These are phyloP conservation scores for Tragelaphus strepsiceros DNA, from an alignment of 2,113 vertebrate species.

Conservation along the genomic window DNA sequence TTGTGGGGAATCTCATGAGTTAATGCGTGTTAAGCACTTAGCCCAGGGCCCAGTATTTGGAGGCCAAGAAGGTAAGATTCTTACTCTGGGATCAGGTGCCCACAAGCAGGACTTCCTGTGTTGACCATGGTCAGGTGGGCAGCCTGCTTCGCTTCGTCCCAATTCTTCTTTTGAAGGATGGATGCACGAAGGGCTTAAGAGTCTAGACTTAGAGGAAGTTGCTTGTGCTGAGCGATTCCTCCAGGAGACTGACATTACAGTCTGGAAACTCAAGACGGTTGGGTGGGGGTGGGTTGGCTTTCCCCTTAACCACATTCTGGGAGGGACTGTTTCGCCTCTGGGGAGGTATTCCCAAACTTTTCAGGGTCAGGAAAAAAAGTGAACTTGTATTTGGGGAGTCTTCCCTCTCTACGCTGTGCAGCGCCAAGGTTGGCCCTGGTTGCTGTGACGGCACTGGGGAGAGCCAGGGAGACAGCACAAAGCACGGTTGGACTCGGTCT, in stretches of 20 bases:
- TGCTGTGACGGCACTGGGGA: fast-evolving
- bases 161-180: neutral
- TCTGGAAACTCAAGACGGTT: neutral
- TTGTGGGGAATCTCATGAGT: neutral
- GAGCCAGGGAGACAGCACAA: fast-evolving
- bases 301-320: neutral
- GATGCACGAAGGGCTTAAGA: neutral
- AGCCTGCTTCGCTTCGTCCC: neutral
- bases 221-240: neutral
- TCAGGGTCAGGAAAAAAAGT: neutral
- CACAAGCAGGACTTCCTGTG: neutral
- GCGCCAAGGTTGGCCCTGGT: fast-evolving
- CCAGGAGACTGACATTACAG: neutral
- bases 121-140: neutral
- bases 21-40: fast-evolving
- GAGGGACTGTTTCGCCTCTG: neutral
- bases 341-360: neutral
- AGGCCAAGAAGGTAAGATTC: fast-evolving
- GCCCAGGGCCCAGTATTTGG: no score
- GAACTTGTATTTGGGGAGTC: neutral
- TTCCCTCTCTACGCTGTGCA: neutral
- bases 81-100: neutral
- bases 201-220: neutral
- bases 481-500: neutral
- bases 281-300: neutral